Conservation (phyloP, 1,140 invertebrate genomes). For the Drosophila watanabei region DNA sequence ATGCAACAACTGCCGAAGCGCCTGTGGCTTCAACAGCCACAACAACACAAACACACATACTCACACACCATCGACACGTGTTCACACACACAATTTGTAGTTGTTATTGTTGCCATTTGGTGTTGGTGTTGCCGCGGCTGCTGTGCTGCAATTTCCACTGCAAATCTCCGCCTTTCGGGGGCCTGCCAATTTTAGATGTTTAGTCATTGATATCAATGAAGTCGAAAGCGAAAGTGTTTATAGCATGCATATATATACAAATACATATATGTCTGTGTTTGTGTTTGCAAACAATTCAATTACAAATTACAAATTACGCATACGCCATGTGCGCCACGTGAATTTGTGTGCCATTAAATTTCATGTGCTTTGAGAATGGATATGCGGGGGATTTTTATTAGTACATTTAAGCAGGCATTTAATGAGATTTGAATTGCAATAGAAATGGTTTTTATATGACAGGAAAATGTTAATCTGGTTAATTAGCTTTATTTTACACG, state of each 20-base stretch:
- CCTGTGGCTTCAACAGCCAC: constrained; percentile 53
- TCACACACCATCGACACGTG: constrained; percentile 41
- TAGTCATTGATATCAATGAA: constrained; percentile 82
- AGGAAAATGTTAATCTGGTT: background rate
- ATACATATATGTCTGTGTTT: background rate
- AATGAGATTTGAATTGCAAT: constrained; percentile 3
- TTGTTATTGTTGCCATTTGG: constrained; percentile 47
- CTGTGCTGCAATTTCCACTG: constrained; percentile 24
- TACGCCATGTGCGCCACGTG: constrained; percentile 50
- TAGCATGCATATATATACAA: constrained; percentile 2
- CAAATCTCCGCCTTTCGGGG: constrained; percentile 51
- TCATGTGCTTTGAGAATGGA: constrained; percentile 19
- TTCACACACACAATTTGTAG: constrained; percentile 52
- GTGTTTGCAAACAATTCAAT: constrained; percentile 64
- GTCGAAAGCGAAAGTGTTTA: constrained; percentile 78
- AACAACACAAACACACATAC: constrained; percentile 9
- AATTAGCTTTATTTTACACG: background rate
- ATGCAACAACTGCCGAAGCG: constrained; percentile 66
- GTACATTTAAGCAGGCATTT: constrained; percentile 21
- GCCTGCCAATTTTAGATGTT: constrained; percentile 77
- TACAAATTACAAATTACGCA: constrained; percentile 65
- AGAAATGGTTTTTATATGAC: background rate
- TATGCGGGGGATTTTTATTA: constrained; percentile 34
- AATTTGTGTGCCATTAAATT: constrained; percentile 50
- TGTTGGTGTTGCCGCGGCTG: constrained; percentile 16